phyloP scores from a whole-genome alignment of 1,140 invertebrate species.

The Ceratosolen solmsi region DNA sequence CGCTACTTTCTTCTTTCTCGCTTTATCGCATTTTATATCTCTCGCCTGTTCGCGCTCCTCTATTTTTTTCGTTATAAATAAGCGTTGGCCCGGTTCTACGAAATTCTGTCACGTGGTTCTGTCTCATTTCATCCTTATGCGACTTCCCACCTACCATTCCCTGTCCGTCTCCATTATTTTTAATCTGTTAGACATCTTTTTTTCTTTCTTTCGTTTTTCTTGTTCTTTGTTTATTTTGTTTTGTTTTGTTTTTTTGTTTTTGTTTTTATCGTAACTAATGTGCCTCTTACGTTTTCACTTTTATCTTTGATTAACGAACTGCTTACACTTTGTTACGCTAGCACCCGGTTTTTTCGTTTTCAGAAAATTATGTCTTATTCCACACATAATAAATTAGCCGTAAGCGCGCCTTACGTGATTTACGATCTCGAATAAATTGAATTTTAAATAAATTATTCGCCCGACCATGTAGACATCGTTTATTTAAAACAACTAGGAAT shows the following conservation, averaged over 20 bases:
- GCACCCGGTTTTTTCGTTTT: background rate
- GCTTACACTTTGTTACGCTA: background rate
- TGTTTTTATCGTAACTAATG: background rate
- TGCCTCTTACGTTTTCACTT: background rate
- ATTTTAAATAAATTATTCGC: conserved; percentile 9
- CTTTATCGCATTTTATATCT: conserved; percentile 18
- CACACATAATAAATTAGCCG: conserved; percentile 13
- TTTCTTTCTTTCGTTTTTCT: too few relatives aligned
- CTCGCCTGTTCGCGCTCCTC: background rate
- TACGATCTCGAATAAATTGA: background rate
- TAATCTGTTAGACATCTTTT: background rate
- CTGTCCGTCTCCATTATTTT: background rate
- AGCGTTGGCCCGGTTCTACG: background rate
- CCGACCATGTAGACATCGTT: background rate
- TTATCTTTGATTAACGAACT: conserved; percentile 15
- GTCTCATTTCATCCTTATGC: background rate
- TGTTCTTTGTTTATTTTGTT: too few relatives aligned
- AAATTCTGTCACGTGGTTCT: background rate
- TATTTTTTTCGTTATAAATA: conserved; percentile 29
- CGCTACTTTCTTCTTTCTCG: conserved; percentile 28
- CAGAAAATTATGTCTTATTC: conserved; percentile 9
- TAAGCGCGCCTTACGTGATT: background rate
- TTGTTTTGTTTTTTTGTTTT: too few relatives aligned
- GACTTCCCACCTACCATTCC: background rate
- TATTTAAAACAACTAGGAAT: background rate